These are phyloP conservation scores for Dryocosmus kuriphilus DNA, from an alignment of 2,888 invertebrate species.

Conservation along the genomic window DNA sequence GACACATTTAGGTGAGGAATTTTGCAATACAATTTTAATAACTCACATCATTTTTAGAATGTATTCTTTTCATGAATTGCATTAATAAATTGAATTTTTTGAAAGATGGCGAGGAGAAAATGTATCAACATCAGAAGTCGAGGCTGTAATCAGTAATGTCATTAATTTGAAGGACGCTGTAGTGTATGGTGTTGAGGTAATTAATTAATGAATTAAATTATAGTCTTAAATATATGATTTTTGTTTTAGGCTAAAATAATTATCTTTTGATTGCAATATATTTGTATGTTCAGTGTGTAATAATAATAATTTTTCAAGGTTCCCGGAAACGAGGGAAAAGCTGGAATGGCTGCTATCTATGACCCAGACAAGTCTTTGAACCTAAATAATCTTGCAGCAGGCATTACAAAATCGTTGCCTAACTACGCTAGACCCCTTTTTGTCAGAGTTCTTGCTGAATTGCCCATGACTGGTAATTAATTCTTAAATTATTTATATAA, in stretches of 20 bases:
- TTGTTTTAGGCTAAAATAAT: not conserved
- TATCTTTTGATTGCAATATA: not conserved
- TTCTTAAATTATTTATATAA: slow-evolving; percentile 41
- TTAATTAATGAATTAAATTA: slow-evolving; percentile 55
- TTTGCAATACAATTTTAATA: no score
- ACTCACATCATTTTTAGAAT: no score
- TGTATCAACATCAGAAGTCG: slow-evolving; percentile 97
- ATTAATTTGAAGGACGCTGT: slow-evolving; percentile 87
- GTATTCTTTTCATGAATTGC: not conserved
- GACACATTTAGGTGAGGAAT: slow-evolving; percentile 84
- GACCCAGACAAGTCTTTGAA: slow-evolving; percentile 83
- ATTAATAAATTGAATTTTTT: slow-evolving; percentile 23
- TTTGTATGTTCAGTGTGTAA: not conserved
- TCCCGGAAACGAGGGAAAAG: slow-evolving; percentile 89
- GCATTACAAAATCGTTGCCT: slow-evolving; percentile 86
- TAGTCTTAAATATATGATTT: not conserved
- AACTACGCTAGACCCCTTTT: slow-evolving; percentile 94
- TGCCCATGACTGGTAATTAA: slow-evolving; percentile 86
- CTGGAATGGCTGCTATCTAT: slow-evolving; percentile 95
- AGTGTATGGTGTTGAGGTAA: slow-evolving; percentile 95
- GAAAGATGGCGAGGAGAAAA: slow-evolving; percentile 96
- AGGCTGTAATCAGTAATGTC: slow-evolving; percentile 90
- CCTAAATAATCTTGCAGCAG: slow-evolving; percentile 81
- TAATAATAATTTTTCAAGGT: slow-evolving; percentile 79
- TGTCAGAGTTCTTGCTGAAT: slow-evolving; percentile 86